Evolutionary conservation across 2,113 vertebrate species (phyloP), one percentile per base, ranked within the genome.

Genomic region (Saguinus imperator): DNA sequence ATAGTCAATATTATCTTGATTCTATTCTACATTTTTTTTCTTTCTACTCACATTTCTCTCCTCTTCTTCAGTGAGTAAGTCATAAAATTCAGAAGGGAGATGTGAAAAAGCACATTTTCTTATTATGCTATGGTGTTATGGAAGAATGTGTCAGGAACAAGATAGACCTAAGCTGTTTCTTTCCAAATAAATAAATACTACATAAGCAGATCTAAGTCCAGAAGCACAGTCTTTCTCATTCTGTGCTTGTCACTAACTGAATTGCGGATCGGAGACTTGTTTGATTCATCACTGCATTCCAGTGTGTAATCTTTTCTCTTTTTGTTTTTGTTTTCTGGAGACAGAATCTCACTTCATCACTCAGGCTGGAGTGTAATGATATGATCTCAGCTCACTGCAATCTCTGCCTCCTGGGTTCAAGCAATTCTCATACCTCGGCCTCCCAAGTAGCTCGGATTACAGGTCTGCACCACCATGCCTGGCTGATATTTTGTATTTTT

Each of bases 1-100:
- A 8, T 68, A 13, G 57, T 12, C 77, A 81, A 3, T 86, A 83
- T 92, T 18, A 86, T 13, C 37, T 72, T 52, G 17, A 89, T 55
- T 96, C 16, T 70, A 52, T 58, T 66, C 55, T 73, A 77, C 70
- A 43, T 6, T 37, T 87, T 72, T 72, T 45, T 87, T 82, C 23
- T 91, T 95, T 96, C 58, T 93, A 58, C 12, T 91, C 86, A 93
- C 66, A 55, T 2, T 88, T 90, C 48, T 76, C 87, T 81, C 64
- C 40, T 91, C 81, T 86, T 66, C 11, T 97, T 70, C 37, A 87
- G 35, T 70, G 17, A 88, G 29, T 86, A 85, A 77, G 81, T 87
- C 76, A 66, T 66, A 94, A 96, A 55, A 95, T 32, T 94, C 76
- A 95, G 45, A 88, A 3, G 9, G 35, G 20, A 90, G 35, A 66